These are phyloP conservation scores for Augochlorella aurata DNA, from an alignment of 2,888 invertebrate genomes.

Conservation along the genomic window DNA sequence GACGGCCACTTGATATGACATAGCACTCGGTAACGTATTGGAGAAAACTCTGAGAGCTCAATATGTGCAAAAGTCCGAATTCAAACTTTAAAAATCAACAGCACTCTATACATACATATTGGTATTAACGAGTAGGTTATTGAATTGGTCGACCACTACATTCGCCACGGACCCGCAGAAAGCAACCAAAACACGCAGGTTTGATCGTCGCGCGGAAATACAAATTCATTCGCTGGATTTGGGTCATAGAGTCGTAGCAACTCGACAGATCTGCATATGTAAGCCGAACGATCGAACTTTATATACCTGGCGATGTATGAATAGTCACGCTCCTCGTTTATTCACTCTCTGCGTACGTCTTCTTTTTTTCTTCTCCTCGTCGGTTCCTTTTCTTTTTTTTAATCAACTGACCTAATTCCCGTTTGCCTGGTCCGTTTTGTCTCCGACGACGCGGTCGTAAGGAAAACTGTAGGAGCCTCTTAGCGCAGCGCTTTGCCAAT, in stretches of 20 bases:
- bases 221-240: conserved; percentile 22
- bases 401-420: conserved; percentile 62
- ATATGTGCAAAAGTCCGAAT: too few species aligned
- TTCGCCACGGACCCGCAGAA: not conserved
- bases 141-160: not conserved
- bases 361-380: not conserved
- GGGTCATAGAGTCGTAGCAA: conserved; percentile 12
- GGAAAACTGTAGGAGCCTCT: conserved; percentile 39
- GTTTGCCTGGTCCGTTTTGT: conserved; percentile 35
- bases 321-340: not conserved
- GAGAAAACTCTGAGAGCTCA: too few species aligned
- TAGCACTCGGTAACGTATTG: too few species aligned
- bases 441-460: conserved; percentile 20
- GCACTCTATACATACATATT: not conserved
- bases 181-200: not conserved
- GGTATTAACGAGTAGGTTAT: not conserved
- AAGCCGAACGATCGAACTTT: conserved; percentile 20
- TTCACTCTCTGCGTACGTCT: not conserved
- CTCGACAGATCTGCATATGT: conserved; percentile 16
- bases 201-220: conserved; percentile 5
- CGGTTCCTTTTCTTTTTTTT: conserved; percentile 22
- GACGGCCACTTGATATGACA: too few species aligned
- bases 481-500: conserved; percentile 59
- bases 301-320: not conserved
- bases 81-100: too few species aligned